Percentiles rank a stretch among this genome's conserved stretches.
Conservation (phyloP, 35 echinoderm and acorn worm species). For the Ophioderma brevispina region DNA sequence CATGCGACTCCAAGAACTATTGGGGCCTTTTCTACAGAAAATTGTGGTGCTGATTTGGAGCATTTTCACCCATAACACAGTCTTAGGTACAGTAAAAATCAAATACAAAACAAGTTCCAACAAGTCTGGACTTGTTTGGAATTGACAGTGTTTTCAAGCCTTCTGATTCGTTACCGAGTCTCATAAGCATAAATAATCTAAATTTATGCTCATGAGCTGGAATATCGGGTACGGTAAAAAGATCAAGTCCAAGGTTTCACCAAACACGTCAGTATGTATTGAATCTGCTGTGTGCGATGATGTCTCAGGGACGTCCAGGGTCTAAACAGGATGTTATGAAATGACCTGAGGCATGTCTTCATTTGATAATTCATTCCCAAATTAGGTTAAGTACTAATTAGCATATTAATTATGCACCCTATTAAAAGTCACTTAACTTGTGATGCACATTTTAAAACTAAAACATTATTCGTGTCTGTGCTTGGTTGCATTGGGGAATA, state of each 20-base stretch:
- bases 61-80: slow-evolving; percentile 10
- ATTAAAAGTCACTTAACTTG: too few relatives aligned
- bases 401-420: too few relatives aligned
- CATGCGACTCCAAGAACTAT: slow-evolving; percentile 12
- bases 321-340: background rate
- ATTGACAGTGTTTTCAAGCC: background rate
- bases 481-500: too few relatives aligned
- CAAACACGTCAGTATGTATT: background rate
- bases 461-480: too few relatives aligned
- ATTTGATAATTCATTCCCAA: background rate
- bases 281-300: background rate
- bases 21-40: background rate
- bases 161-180: background rate
- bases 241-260: slow-evolving; percentile 2
- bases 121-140: background rate
- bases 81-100: background rate
- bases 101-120: background rate
- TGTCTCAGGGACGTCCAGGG: background rate
- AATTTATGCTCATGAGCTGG: background rate
- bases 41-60: background rate
- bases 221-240: background rate
- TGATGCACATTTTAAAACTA: background rate
- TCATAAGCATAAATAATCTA: background rate
- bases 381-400: too few relatives aligned
- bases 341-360: background rate